Base-by-base conservation (phyloP, 2,113 vertebrate species). In the Rhagologus leucostigma region DNA sequence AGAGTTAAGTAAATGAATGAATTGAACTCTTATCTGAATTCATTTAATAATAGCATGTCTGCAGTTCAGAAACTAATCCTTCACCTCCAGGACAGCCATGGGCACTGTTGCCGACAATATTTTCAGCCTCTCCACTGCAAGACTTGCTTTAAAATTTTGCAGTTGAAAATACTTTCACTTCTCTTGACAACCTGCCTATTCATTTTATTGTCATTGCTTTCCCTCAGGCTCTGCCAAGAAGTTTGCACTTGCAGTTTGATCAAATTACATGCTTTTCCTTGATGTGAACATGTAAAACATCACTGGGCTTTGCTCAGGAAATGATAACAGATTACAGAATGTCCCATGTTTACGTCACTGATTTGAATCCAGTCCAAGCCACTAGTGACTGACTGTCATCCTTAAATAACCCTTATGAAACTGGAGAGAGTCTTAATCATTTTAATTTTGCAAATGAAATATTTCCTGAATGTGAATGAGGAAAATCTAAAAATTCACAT, bases 231-330 rank as follows among this genome's bases (percentile, higher is more conserved):
- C 82, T 96, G 53, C 76, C 81, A 92, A 96, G 60, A 95, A 97
- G 75, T 90, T 93, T 90, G 30, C 65, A 60, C 50, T 96, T 56
- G 53, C 39, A 93, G 50, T 50, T 80, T 95, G 90, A 98, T 96
- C 87, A 96, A 96, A 96, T 84, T 94, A 82, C 74, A 85, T 91
- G 52, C 46, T 95, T 95, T 86, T 79, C 35, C 75, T 96, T 91
- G 94, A 97, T 87, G 60, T 77, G 78, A 92, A 70, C 81, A 59
- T 93, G 79, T 91, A 94, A 89, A 95, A 90, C 62, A 84, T 85
- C 83, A 37, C 87, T 71, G 49, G n/a, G 37, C 90, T 91, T 94
- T 71, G 56, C 84, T 89, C 56, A 55, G 42, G 41, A 85, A 92
- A n/a, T 89, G 56, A 76, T 71, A 94, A 73, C 55, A 90, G 75